These are phyloP conservation scores for Allacma fusca DNA, from an alignment of 2,888 invertebrate species.

Conservation along the genomic window DNA sequence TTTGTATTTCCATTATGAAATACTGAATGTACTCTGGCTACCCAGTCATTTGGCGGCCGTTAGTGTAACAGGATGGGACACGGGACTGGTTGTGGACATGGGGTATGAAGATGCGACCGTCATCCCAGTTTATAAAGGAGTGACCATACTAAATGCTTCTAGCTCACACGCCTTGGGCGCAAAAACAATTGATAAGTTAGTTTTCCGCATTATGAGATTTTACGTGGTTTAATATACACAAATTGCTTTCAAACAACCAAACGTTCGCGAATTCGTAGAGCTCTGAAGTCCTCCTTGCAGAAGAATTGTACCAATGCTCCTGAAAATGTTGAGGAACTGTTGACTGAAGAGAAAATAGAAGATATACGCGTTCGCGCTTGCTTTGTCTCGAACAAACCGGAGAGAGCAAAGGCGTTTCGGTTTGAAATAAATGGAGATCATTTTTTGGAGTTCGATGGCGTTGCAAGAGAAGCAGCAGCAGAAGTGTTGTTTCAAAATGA, in stretches of 20 bases:
- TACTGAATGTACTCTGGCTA: constrained; percentile 80
- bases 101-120: constrained; percentile 85
- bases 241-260: too few relatives aligned
- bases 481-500: constrained; percentile 88
- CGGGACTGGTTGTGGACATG: constrained; percentile 84
- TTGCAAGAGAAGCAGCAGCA: constrained; percentile 79
- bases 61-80: constrained; percentile 81
- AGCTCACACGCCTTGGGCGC: constrained; percentile 83
- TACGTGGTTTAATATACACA: not conserved
- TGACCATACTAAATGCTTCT: constrained; percentile 83
- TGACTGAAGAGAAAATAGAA: constrained; percentile 71
- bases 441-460: constrained; percentile 73
- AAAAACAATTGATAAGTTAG: constrained; percentile 74
- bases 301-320: constrained; percentile 55
- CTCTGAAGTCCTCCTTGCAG: constrained; percentile 66
- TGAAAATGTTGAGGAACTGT: constrained; percentile 47
- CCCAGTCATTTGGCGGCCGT: constrained; percentile 86
- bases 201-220: constrained; percentile 62
- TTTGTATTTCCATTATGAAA: constrained; percentile 92
- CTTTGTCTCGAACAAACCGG: constrained; percentile 82
- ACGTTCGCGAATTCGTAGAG: not conserved
- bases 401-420: constrained; percentile 63
- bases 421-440: constrained; percentile 69
- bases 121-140: constrained; percentile 85
- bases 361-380: constrained; percentile 83